Evolutionary conservation across 2,797 vertebrate genomes (phyloP).

Genomic region (Leuciscus waleckii): DNA sequence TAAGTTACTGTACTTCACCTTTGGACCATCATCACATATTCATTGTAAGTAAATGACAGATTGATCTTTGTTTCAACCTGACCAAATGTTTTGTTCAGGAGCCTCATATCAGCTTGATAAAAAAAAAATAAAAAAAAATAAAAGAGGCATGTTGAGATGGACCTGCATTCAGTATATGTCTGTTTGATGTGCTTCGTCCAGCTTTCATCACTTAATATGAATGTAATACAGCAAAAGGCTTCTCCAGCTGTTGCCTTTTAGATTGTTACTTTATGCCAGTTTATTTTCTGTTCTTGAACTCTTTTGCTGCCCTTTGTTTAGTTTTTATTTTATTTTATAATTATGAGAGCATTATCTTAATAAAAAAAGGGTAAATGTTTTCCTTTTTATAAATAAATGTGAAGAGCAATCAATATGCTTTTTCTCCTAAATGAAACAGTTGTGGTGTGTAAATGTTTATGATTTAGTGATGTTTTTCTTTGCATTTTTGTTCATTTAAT

Average conservation of each 20-base stretch:
- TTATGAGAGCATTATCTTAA: conserved; percentile 25
- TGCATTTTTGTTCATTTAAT: neutral
- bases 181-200: neutral
- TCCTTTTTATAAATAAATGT: conserved; percentile 48
- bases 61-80: neutral
- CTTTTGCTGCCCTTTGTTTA: conserved; percentile 17
- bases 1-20: neutral
- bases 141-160: neutral
- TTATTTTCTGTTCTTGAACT: conserved; percentile 24
- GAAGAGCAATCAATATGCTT: conserved; percentile 23
- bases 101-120: neutral
- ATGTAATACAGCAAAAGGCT: conserved; percentile 27
- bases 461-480: neutral
- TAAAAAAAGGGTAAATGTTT: conserved; percentile 3
- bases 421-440: neutral
- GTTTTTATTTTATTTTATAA: neutral
- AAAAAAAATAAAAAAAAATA: neutral
- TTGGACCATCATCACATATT: neutral
- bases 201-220: conserved; percentile 30
- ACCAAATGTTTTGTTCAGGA: neutral
- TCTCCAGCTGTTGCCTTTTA: conserved; percentile 29
- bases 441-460: neutral
- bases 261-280: neutral
- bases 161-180: neutral
- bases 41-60: neutral